Conservation (phyloP, 2,797 vertebrate genomes). For the Argya squamiceps region DNA sequence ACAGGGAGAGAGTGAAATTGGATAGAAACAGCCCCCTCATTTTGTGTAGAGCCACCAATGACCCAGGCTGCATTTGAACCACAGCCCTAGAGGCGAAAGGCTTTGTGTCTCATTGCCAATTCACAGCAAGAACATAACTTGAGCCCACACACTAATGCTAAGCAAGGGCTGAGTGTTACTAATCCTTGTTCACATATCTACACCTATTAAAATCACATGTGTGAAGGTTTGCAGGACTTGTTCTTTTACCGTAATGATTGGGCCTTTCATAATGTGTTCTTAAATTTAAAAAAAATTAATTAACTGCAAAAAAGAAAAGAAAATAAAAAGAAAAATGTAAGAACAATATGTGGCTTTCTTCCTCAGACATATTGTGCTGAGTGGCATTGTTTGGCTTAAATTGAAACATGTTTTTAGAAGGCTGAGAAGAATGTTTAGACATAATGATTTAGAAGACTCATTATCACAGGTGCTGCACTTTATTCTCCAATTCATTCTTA, state of each 20-base stretch:
- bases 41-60: constrained; percentile 36
- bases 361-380: background rate
- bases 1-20: constrained; percentile 49
- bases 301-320: background rate
- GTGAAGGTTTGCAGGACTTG: constrained; percentile 28
- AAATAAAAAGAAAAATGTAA: background rate
- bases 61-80: constrained; percentile 61
- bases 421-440: constrained; percentile 9
- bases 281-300: background rate
- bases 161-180: constrained; percentile 35
- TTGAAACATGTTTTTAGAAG: background rate
- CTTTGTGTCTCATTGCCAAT: constrained; percentile 58
- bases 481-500: background rate
- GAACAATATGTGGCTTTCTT: constrained; percentile 11
- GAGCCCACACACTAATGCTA: constrained; percentile 33
- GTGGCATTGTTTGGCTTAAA: background rate
- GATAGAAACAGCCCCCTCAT: constrained; percentile 45
- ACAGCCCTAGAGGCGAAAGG: constrained; percentile 38
- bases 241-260: background rate
- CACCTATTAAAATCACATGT: constrained; percentile 52
- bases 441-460: constrained; percentile 3
- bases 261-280: background rate
- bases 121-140: constrained; percentile 53
- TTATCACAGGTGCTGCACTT: constrained; percentile 9
- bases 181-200: constrained; percentile 48